Base-by-base conservation (phyloP, 2,113 vertebrate genomes). In the Rhagologus leucostigma region DNA sequence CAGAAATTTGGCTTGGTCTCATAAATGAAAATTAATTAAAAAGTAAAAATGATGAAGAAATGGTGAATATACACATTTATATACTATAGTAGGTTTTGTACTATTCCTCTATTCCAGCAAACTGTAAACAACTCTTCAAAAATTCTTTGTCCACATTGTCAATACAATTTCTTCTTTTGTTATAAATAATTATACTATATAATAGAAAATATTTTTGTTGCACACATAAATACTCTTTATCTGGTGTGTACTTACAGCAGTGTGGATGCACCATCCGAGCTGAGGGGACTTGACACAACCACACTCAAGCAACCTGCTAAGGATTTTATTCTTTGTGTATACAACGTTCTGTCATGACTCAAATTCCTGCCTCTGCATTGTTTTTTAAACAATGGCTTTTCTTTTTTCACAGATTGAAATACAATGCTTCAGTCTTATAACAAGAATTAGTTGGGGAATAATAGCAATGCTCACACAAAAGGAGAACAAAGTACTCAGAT, bases 391-490 rank as follows among this genome's bases (percentile, higher is more conserved):
- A 94, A 92, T 39, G 22, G 16, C 49, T 24, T 57, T 29, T 70
- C 75, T 93, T 60, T 62, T 76, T 73, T 27, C 62, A n/a, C 60
- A 75, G 84, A 87, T 35, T 93, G 69, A 76, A 94, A 84, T 33
- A 84, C 41, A 89, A 56, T 55, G 67, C 62, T 76, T 76, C 37
- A 11, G 50, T 53, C 29, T 82, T 69, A 53, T 7, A 35, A 52
- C 27, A 69, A 62, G 65, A 81, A 89, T 94, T 93, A 91, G 59
- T 33, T 60, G 63, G 69, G 62, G 35, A 93, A 91, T 91, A 96
- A 91, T 37, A 85, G 84, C 70, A 90, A 18, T 5, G 27, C 19
- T 50, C 53, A 22, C 47, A 79, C 33, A 87, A 79, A 76, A 83
- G 59, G 26, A 84, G 63, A 94, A 69, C 41, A 69, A 82, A 87